Evolutionary conservation across 2,888 invertebrate genomes (phyloP).

Genomic region (Mechanitis messenoides): DNA sequence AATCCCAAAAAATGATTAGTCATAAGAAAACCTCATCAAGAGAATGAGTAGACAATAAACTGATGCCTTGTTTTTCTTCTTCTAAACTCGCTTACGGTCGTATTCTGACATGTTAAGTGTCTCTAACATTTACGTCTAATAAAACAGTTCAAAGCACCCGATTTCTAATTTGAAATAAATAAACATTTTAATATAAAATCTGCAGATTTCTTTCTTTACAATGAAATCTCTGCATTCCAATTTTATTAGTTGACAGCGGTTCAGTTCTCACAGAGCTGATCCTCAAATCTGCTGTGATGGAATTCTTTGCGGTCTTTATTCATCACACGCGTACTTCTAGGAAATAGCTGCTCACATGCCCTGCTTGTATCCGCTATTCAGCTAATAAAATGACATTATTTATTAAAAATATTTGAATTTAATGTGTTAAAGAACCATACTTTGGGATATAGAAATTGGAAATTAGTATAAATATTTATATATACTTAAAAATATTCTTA

Average conservation of each 20-base stretch:
- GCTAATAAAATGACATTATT: constrained; percentile 66
- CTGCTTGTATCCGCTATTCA: constrained; percentile 54
- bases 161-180: constrained; percentile 46
- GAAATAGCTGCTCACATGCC: constrained; percentile 60
- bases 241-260: constrained; percentile 46
- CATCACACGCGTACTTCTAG: constrained; percentile 71
- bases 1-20: constrained; percentile 60
- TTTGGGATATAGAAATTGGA: constrained; percentile 49
- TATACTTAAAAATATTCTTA: neutral
- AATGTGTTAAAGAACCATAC: constrained; percentile 55
- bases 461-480: constrained; percentile 38
- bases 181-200: no score
- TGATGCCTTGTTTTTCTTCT: constrained; percentile 47
- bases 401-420: constrained; percentile 42
- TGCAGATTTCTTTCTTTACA: neutral
- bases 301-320: constrained; percentile 69
- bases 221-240: constrained; percentile 21
- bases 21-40: constrained; percentile 68
- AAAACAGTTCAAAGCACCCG: constrained; percentile 67
- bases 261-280: constrained; percentile 60
- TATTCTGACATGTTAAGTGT: constrained; percentile 70
- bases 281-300: constrained; percentile 68
- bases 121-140: constrained; percentile 65
- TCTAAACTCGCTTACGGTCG: constrained; percentile 68
- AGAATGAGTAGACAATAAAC: constrained; percentile 66